A percentile compares a stretch with the other conserved stretches of the same genome.
Evolutionary conservation across 2,888 invertebrate genomes (phyloP).

Genomic region (Andrena haemorrhoa): DNA sequence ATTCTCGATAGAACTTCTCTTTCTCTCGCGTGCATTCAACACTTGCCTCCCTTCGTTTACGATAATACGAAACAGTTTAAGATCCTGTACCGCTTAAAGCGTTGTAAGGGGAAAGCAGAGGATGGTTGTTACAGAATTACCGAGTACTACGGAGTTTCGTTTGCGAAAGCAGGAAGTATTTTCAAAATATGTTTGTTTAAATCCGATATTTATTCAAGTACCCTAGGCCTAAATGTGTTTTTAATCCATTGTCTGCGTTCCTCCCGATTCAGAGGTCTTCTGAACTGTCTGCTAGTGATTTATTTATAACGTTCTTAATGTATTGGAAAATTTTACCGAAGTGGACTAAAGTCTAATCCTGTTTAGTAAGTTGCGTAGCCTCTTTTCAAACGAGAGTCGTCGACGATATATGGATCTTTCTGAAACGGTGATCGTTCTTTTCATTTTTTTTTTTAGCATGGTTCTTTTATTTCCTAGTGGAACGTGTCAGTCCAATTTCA

Average conservation of each 20-base stretch:
- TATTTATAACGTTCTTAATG: constrained; percentile 43
- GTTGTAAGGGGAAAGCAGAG: constrained; percentile 63
- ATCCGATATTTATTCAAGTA: constrained; percentile 33
- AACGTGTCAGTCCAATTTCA: constrained; percentile 57
- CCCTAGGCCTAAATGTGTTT: constrained; percentile 46
- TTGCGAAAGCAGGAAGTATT: background rate
- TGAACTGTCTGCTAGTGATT: constrained; percentile 31
- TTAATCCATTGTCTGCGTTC: constrained; percentile 49
- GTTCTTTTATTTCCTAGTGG: constrained; percentile 43
- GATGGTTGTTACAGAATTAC: constrained; percentile 11
- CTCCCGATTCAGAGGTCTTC: constrained; percentile 28
- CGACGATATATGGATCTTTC: constrained; percentile 34
- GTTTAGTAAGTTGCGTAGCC: constrained; percentile 30
- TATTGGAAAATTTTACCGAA: constrained; percentile 44
- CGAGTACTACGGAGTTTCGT: background rate
- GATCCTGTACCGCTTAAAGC: constrained; percentile 6
- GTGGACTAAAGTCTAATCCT: constrained; percentile 34
- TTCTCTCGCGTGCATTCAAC: constrained; percentile 38
- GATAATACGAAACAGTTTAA: constrained; percentile 12
- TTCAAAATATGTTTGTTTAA: background rate
- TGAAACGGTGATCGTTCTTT: constrained; percentile 23
- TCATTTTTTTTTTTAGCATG: constrained; percentile 26
- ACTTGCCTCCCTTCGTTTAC: constrained; percentile 30
- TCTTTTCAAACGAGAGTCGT: constrained; percentile 11
- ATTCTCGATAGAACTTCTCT: constrained; percentile 32